phyloP scores from a whole-genome alignment of 2,113 vertebrate species.

The Mixornis gularis region DNA sequence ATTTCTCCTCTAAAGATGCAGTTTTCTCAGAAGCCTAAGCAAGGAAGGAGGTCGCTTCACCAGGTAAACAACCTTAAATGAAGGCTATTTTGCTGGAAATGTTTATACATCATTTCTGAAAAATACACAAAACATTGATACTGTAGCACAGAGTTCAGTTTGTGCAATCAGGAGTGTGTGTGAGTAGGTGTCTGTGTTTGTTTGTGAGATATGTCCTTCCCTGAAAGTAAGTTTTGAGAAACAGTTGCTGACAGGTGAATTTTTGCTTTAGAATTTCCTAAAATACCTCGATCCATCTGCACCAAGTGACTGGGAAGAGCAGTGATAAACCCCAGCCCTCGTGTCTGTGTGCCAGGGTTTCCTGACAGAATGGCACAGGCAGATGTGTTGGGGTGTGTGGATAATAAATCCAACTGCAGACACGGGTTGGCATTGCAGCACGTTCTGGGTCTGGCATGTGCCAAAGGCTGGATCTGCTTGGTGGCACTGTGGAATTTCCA shows the following conservation, averaged over 20 bases:
- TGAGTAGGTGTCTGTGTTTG: not conserved
- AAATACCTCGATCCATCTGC: accelerated
- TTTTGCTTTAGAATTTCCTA: not conserved
- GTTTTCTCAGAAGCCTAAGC: not conserved
- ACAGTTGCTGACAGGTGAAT: not conserved
- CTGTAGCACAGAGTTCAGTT: constrained; percentile 7
- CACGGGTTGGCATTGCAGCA: not conserved
- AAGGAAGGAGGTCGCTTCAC: not conserved
- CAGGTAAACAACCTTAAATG: not conserved
- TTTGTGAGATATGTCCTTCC: not conserved
- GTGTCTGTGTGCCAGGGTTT: not conserved
- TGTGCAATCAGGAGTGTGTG: not conserved
- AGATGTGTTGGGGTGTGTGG: not conserved
- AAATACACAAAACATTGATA: not conserved
- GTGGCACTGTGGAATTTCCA: not conserved
- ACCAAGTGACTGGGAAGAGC: not conserved
- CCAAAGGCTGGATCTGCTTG: not conserved
- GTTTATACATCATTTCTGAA: not conserved
- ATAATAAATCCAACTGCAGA: not conserved
- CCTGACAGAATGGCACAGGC: not conserved
- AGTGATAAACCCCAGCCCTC: not conserved
- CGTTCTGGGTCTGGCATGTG: not conserved
- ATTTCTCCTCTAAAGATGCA: not conserved
- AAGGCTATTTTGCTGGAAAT: constrained; percentile 17
- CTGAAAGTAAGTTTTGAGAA: not conserved